A percentile compares a stretch with the other conserved stretches of the same genome.
phyloP scores from a whole-genome alignment of 2,113 vertebrate genomes.

The Henicopernis longicauda region DNA sequence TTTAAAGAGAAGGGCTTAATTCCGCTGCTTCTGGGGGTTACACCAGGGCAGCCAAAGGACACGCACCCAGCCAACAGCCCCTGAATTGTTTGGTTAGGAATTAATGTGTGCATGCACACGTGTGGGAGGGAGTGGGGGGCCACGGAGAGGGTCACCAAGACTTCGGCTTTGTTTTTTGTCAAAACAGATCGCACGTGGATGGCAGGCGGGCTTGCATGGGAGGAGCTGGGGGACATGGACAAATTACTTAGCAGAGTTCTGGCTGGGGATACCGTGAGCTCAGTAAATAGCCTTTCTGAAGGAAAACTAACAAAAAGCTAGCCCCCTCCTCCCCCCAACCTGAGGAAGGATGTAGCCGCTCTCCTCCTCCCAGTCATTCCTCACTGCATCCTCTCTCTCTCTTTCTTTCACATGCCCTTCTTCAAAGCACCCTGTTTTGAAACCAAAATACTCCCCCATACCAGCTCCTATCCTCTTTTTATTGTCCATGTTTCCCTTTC shows the following conservation, averaged over 20 bases:
- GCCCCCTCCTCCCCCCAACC: neutral
- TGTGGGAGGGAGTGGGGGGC: neutral
- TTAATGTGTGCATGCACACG: neutral
- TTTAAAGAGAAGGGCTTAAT: constrained; percentile 46
- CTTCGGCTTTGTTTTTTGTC: constrained; percentile 35
- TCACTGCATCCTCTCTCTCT: neutral
- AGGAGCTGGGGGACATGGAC: neutral
- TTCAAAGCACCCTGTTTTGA: neutral
- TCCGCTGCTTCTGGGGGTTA: constrained; percentile 31
- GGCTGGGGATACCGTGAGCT: neutral
- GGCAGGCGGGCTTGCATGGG: neutral
- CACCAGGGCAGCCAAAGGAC: constrained; percentile 49
- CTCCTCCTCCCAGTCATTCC: neutral
- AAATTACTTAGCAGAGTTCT: neutral
- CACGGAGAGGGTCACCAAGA: neutral
- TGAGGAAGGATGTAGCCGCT: neutral
- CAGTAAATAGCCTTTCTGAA: neutral
- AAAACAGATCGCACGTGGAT: constrained; percentile 45
- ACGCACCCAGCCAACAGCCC: constrained; percentile 12
- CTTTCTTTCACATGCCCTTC: neutral
- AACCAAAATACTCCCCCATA: neutral
- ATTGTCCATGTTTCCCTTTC: neutral
- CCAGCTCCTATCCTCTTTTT: neutral
- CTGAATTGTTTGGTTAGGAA: constrained; percentile 39
- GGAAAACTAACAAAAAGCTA: neutral